Percentiles rank a stretch among this genome's conserved stretches.
phyloP scores from a whole-genome alignment of 35 echinoderm and acorn worm species.

The Ophiothrix spiculata region DNA sequence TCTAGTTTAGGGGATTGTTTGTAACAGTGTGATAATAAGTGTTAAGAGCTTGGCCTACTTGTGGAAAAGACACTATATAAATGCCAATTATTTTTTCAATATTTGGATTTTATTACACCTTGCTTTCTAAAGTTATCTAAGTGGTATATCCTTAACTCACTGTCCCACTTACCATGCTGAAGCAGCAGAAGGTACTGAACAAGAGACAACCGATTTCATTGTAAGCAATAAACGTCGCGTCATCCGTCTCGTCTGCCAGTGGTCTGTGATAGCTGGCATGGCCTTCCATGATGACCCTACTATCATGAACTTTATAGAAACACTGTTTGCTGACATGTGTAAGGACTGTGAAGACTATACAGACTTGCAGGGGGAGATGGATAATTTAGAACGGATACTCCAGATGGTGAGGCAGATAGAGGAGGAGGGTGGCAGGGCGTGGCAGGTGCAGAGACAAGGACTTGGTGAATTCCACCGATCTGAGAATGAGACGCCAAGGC shows the following conservation, averaged over 20 bases:
- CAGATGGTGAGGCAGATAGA: slow-evolving; percentile 60
- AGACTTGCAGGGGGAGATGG: slow-evolving; percentile 56
- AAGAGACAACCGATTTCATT: slow-evolving; percentile 64
- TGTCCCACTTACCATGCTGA: slow-evolving; percentile 89
- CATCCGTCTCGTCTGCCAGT: slow-evolving; percentile 61
- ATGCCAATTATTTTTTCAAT: too few relatives aligned
- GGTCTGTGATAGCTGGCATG: slow-evolving; percentile 69
- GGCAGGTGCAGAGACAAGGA: slow-evolving; percentile 82
- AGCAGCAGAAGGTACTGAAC: slow-evolving; percentile 59
- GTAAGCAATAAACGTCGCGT: slow-evolving; percentile 72
- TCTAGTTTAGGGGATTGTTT: too few relatives aligned
- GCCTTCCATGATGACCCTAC: slow-evolving; percentile 72
- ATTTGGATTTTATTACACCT: too few relatives aligned
- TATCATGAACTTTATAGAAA: slow-evolving; percentile 79
- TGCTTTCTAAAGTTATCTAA: too few relatives aligned
- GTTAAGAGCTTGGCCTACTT: too few relatives aligned
- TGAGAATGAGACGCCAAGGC: slow-evolving; percentile 47
- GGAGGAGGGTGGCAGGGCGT: slow-evolving; percentile 57
- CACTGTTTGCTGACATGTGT: slow-evolving; percentile 51
- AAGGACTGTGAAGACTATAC: slow-evolving; percentile 54
- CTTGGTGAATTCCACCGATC: slow-evolving; percentile 67
- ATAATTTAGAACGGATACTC: slow-evolving; percentile 61
- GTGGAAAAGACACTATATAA: too few relatives aligned
- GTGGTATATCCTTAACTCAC: slow-evolving; percentile 64
- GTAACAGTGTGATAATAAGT: too few relatives aligned